Conservation (phyloP, 2,797 vertebrate species). For the Melanotaenia maccullochi region DNA sequence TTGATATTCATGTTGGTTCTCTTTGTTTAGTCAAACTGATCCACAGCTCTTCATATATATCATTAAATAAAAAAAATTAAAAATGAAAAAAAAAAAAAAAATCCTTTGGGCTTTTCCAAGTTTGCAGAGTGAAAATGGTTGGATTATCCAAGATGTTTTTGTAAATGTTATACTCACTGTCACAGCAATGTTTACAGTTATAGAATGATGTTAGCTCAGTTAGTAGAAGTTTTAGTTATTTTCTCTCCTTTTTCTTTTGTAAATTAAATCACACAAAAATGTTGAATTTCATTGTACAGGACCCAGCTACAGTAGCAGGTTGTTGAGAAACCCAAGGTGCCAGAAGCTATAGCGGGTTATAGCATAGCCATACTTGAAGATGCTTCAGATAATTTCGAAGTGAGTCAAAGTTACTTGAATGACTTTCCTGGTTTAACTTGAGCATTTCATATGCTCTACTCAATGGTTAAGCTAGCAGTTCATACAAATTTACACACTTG, state of each 20-base stretch:
- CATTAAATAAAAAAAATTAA: constrained; percentile 32
- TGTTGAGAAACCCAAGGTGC: constrained; percentile 78
- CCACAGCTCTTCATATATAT: constrained; percentile 56
- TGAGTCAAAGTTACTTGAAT: constrained; percentile 99
- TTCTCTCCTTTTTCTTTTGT: constrained; percentile 80
- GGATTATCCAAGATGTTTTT: constrained; percentile 69
- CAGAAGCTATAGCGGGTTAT: constrained; percentile 89
- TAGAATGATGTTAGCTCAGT: constrained; percentile 64
- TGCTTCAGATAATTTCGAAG: constrained; percentile 86
- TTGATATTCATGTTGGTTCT: constrained; percentile 69
- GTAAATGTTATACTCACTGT: constrained; percentile 73
- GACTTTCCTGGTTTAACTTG: constrained; percentile 90
- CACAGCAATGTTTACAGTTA: constrained; percentile 75
- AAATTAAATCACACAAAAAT: constrained; percentile 71
- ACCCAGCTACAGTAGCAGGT: constrained; percentile 90
- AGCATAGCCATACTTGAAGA: constrained; percentile 98
- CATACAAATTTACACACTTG: constrained; percentile 87
- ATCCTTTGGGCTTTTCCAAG: constrained; percentile 48
- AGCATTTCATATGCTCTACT: constrained; percentile 85
- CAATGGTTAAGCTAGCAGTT: constrained; percentile 91
- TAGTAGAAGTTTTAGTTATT: constrained; percentile 73
- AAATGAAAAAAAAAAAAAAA: constrained; percentile 29
- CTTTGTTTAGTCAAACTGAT: constrained; percentile 68
- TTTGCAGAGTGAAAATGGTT: constrained; percentile 52
- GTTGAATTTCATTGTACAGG: constrained; percentile 85